phyloP scores from a whole-genome alignment of 2,888 invertebrate species.

The Antheraea yamamai region DNA sequence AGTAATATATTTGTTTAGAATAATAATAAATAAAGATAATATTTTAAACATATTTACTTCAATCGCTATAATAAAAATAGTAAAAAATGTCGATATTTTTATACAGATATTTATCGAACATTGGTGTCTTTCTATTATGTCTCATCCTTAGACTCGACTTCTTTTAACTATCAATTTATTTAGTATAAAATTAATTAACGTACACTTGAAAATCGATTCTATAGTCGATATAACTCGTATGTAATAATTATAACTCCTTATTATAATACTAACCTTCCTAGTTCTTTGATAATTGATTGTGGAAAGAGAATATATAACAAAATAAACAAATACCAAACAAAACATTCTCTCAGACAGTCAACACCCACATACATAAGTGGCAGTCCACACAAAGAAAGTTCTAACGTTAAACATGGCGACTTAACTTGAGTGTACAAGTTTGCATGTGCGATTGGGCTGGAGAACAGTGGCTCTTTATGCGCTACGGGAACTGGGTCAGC shows the following conservation, averaged over 20 bases:
- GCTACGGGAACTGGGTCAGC: conserved; percentile 68
- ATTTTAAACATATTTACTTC: no score
- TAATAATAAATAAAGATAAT: no score
- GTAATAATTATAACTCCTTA: not conserved
- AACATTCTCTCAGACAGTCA: conserved; percentile 17
- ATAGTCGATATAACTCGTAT: not conserved
- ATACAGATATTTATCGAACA: no score
- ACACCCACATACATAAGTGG: conserved; percentile 6
- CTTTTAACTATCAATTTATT: no score
- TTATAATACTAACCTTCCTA: not conserved
- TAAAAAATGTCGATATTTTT: no score
- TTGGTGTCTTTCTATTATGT: no score
- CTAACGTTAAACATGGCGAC: conserved; percentile 11
- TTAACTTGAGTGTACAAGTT: conserved; percentile 31
- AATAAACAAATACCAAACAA: conserved; percentile 8
- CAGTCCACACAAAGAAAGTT: conserved; percentile 20
- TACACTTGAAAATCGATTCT: not conserved
- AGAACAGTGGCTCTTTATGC: conserved; percentile 66
- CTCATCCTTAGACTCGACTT: not conserved
- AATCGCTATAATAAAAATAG: no score
- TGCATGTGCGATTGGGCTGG: conserved; percentile 35
- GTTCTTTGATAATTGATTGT: not conserved
- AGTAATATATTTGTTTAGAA: not conserved
- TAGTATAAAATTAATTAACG: no score
- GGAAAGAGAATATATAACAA: not conserved